Evolutionary conservation across 2,888 invertebrate species (phyloP), one percentile per base, ranked within the genome.

Genomic region (Rhingia rostrata): DNA sequence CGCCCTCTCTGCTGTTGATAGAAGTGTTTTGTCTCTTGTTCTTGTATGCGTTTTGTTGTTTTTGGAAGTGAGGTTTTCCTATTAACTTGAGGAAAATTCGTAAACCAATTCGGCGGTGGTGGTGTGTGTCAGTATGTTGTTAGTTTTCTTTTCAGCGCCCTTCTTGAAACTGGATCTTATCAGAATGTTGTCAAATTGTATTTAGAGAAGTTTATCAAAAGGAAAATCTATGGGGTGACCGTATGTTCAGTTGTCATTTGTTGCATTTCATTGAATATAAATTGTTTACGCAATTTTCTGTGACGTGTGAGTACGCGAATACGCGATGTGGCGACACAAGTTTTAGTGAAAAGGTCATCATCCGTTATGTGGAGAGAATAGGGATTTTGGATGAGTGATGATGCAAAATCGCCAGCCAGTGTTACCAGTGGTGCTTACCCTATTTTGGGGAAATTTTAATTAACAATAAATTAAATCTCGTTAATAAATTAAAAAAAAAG

Each of bases 281-380:
- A 0, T 12, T n/a, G 22, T 6, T 0, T n/a, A 35, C 3, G 14
- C 10, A 35, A 7, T 4, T 4, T 32, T 47, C 6, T 9, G 10
- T 14, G 6, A 33, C 9, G n/a, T 47, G 33, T 5, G 43, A 9
- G 22, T 43, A 12, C 9, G 14, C 32, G 49, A 6, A 33, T 33
- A 14, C 41, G 6, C 6, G 14, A 39, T 49, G 45, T 22, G 22
- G 2, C 22, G 22, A 22, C 22, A 22, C 22, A 22, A 22, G 22
- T 22, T 22, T 22, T 22, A 47, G 54, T 53, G 73, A 14, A 66
- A 66, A 74, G 74, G 74, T 74, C 74, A 66, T 74, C 49, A n/a
- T 74, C 64, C 74, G 66, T 74, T 51, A 58, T 41, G 7, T 54
- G 12, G 7, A 22, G n/a, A 63, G 41, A 41, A 39, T 49, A 51